phyloP scores from a whole-genome alignment of 2,888 invertebrate species.

The Acrocyrtus sp. region DNA sequence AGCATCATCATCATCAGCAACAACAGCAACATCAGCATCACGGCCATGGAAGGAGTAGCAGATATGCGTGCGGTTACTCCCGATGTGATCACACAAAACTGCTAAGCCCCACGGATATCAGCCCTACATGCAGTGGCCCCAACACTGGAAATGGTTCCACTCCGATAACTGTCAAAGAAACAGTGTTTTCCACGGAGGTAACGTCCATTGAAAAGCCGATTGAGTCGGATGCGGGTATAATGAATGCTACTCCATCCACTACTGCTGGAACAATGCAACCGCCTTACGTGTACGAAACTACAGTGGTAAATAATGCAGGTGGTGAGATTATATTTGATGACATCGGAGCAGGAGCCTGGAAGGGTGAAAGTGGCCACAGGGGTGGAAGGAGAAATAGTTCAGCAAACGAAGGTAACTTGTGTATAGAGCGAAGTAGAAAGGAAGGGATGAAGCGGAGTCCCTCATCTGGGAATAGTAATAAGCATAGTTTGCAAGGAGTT shows the following conservation, averaged over 20 bases:
- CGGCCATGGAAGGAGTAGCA: constrained; percentile 48
- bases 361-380: constrained; percentile 30
- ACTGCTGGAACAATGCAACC: constrained; percentile 24
- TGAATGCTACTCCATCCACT: constrained; percentile 7
- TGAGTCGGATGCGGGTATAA: constrained; percentile 23
- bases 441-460: constrained; percentile 37
- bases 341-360: constrained; percentile 74
- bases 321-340: constrained; percentile 86
- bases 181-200: constrained; percentile 63
- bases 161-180: constrained; percentile 61
- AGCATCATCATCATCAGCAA: constrained; percentile 53
- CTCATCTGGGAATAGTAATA: constrained; percentile 10
- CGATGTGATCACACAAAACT: constrained; percentile 57
- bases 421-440: constrained; percentile 17
- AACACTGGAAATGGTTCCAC: constrained; percentile 29
- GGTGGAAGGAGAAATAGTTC: constrained; percentile 12
- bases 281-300: constrained; percentile 68
- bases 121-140: constrained; percentile 50
- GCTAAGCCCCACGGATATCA: constrained; percentile 46
- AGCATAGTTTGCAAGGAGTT: constrained; percentile 5
- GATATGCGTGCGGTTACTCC: constrained; percentile 50
- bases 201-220: constrained; percentile 62
- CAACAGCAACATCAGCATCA: constrained; percentile 41
- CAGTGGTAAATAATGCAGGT: constrained; percentile 72
- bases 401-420: constrained; percentile 13